Evolutionary conservation across 2,797 vertebrate genomes (phyloP).

Genomic region (Staurois parvus): DNA sequence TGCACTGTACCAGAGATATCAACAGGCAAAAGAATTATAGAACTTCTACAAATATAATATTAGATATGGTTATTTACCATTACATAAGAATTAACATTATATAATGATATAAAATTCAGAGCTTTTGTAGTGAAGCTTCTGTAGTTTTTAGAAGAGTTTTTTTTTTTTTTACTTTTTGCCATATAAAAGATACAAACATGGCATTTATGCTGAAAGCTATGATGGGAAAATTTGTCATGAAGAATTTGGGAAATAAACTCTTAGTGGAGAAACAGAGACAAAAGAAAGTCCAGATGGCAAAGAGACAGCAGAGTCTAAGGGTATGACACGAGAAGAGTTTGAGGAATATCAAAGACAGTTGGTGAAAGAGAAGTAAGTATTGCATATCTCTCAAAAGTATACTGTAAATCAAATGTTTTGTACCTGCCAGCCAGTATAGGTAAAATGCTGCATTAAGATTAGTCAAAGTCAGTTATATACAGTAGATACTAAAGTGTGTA

Average conservation of each 20-base stretch:
- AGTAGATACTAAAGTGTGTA: no score
- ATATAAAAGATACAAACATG: constrained; percentile 61
- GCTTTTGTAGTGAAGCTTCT: no score
- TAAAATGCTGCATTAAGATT: no score
- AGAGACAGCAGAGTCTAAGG: constrained; percentile 67
- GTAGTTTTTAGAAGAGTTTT: no score
- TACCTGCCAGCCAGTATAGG: no score
- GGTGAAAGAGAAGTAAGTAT: constrained; percentile 81
- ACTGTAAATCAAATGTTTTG: neutral
- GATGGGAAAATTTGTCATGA: constrained; percentile 72
- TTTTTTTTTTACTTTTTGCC: no score
- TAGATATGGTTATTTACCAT: neutral
- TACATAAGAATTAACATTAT: no score
- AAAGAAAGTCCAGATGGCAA: constrained; percentile 67
- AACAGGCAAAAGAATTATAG: neutral
- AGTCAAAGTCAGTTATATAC: no score
- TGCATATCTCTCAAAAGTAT: neutral
- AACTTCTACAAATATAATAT: neutral
- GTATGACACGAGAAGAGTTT: constrained; percentile 76
- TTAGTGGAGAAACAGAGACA: constrained; percentile 50
- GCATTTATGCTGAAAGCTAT: constrained; percentile 73
- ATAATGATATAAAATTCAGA: no score
- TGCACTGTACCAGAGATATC: constrained; percentile 1
- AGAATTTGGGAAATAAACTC: constrained; percentile 69
- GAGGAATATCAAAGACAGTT: constrained; percentile 80